phyloP scores from a whole-genome alignment of 2,888 invertebrate species.

The Maniola hyperantus region DNA sequence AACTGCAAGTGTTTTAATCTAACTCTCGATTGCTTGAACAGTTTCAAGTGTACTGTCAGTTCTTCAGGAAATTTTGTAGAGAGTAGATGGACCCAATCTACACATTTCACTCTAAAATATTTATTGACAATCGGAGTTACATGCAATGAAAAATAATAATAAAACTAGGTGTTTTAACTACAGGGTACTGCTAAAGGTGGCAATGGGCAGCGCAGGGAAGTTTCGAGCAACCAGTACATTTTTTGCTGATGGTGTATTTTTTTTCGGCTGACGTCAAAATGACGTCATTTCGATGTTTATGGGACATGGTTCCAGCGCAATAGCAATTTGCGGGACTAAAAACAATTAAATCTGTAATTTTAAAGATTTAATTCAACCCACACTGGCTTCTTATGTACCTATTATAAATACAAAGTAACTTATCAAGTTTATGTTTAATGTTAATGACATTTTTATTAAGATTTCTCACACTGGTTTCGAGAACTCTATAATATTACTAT shows the following conservation, averaged over 20 bases:
- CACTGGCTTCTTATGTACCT: background rate
- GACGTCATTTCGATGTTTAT: too few relatives aligned
- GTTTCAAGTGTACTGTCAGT: conserved; percentile 92
- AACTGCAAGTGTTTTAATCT: conserved; percentile 72
- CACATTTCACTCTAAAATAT: conserved; percentile 85
- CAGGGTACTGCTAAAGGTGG: too few relatives aligned
- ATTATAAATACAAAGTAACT: conserved; percentile 22
- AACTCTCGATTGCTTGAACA: conserved; percentile 90
- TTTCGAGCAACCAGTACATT: too few relatives aligned
- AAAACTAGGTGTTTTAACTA: background rate
- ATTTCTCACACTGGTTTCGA: background rate
- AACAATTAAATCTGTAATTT: too few relatives aligned
- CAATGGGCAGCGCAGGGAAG: too few relatives aligned
- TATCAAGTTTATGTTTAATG: conserved; percentile 16
- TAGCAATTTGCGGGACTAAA: too few relatives aligned
- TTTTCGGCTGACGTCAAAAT: too few relatives aligned
- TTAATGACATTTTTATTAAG: conserved; percentile 19
- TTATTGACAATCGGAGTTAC: conserved; percentile 9
- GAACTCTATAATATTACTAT: background rate
- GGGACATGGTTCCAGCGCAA: too few relatives aligned
- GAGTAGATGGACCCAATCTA: conserved; percentile 95
- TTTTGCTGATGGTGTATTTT: too few relatives aligned
- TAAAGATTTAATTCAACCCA: too few relatives aligned
- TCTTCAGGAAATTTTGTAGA: conserved; percentile 95
- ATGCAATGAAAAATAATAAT: background rate